Percentiles rank a stretch among this genome's conserved stretches.
Conservation (phyloP, 2,113 vertebrate species). For the Misgurnus anguillicaudatus region DNA sequence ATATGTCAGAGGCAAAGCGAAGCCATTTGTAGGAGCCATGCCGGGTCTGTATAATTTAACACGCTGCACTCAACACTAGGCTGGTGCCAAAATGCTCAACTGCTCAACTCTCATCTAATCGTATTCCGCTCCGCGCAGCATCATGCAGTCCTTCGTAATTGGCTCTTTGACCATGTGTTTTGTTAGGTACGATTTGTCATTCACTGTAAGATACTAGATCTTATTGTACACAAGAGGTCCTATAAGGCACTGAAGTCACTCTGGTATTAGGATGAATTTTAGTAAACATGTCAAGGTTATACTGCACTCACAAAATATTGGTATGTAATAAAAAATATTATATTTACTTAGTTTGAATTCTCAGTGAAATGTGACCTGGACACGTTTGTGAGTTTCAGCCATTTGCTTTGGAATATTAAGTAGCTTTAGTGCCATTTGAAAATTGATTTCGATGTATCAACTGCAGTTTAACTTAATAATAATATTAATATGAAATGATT, state of each 20-base stretch:
- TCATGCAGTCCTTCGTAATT: conserved; percentile 21
- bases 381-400: too few species aligned
- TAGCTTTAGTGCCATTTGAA: too few species aligned
- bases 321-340: not conserved
- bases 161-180: conserved; percentile 29
- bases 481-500: too few species aligned
- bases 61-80: conserved; percentile 42
- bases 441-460: too few species aligned
- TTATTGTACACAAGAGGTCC: not conserved
- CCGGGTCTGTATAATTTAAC: conserved; percentile 50
- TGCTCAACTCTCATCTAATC: conserved; percentile 22
- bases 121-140: conserved; percentile 18
- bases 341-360: too few species aligned
- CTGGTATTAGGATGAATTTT: not conserved
- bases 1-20: conserved; percentile 41
- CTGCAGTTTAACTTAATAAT: not conserved
- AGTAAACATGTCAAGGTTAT: not conserved
- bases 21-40: conserved; percentile 13
- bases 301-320: too few species aligned
- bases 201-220: not conserved
- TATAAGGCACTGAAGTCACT: not conserved
- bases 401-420: too few species aligned
- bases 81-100: conserved; percentile 36
- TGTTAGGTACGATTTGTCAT: conserved; percentile 30
- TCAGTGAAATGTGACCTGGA: too few species aligned